Conservation (phyloP, 2,113 vertebrate genomes). For the Hypanus sabinus region DNA sequence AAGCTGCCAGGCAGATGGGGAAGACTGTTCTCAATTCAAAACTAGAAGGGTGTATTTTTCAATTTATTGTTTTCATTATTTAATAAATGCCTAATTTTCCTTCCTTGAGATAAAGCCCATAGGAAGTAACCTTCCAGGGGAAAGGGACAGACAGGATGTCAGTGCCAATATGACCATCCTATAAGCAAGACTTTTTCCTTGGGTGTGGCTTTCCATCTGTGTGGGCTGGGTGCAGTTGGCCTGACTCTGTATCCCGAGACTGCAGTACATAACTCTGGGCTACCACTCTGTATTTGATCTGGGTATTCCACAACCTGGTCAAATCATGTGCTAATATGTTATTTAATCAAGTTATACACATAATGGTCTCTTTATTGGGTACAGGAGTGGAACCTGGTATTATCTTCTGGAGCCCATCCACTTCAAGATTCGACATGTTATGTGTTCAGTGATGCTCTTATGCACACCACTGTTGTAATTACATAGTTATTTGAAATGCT, state of each 20-base stretch:
- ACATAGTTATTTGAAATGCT: too few species aligned
- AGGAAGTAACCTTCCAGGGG: background rate
- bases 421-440: too few species aligned
- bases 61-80: background rate
- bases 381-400: too few species aligned
- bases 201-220: background rate
- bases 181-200: background rate
- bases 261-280: background rate
- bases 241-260: background rate
- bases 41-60: background rate
- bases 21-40: background rate
- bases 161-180: background rate
- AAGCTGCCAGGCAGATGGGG: background rate
- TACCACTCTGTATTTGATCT: background rate
- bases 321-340: background rate
- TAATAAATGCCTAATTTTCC: background rate
- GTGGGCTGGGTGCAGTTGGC: background rate
- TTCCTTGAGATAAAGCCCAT: background rate
- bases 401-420: too few species aligned
- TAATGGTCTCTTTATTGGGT: too few species aligned
- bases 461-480: too few species aligned
- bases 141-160: background rate
- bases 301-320: background rate
- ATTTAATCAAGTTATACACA: too few species aligned
- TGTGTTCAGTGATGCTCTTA: too few species aligned